These are phyloP conservation scores for Dolichoris vasculosae DNA, from an alignment of 1,140 invertebrate species.

Conservation along the genomic window DNA sequence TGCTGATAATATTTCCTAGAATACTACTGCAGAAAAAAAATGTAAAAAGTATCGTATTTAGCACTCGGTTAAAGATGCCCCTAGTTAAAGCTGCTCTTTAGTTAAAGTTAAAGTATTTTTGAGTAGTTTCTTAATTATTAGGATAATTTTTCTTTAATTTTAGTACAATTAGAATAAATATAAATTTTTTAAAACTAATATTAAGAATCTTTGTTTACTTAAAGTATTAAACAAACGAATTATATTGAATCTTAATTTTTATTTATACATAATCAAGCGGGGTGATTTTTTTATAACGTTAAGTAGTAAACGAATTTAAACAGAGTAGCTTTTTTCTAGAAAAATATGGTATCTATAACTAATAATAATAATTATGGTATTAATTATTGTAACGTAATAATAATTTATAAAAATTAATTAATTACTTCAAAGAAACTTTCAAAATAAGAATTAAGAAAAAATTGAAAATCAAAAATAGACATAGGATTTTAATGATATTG, in stretches of 20 bases:
- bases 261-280: not conserved
- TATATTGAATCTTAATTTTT: constrained; percentile 33
- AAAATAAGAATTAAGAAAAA: constrained; percentile 39
- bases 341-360: constrained; percentile 40
- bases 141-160: not conserved
- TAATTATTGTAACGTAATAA: constrained; percentile 19
- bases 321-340: constrained; percentile 28
- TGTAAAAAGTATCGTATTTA: constrained; percentile 47
- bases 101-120: no score
- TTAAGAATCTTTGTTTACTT: constrained; percentile 36
- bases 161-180: not conserved
- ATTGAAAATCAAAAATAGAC: constrained; percentile 49
- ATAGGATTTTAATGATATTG: constrained; percentile 35
- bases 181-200: constrained; percentile 6
- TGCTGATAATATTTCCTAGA: constrained; percentile 43
- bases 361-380: constrained; percentile 39
- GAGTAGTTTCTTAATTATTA: constrained; percentile 19
- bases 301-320: constrained; percentile 18
- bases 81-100: constrained; percentile 35
- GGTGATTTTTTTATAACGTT: not conserved
- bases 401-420: constrained; percentile 24
- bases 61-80: constrained; percentile 39
- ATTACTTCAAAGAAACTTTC: constrained; percentile 21
- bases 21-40: constrained; percentile 12
- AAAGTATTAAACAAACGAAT: constrained; percentile 46